A percentile compares a stretch with the other conserved stretches of the same genome.
Conservation (phyloP, 2,888 invertebrate genomes). For the Geophilus truncorum region DNA sequence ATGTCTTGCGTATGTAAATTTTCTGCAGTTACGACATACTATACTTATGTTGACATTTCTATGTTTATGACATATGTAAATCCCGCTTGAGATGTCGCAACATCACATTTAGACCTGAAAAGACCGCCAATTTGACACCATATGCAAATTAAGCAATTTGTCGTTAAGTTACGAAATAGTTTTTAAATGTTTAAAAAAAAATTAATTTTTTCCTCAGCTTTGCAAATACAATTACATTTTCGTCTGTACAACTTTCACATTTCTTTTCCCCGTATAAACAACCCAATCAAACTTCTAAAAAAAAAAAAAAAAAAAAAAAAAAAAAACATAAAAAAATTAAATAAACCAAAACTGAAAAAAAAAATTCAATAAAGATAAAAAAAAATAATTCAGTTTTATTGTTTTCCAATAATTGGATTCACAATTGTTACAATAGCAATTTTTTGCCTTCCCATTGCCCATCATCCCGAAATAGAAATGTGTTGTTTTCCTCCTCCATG, state of each 20-base stretch:
- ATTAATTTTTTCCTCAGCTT: too few species aligned
- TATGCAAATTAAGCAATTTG: too few species aligned
- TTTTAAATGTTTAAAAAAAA: too few species aligned
- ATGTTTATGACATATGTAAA: too few species aligned
- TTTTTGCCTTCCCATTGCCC: background rate
- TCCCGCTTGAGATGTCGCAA: too few species aligned
- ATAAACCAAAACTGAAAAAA: background rate
- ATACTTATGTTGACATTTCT: too few species aligned
- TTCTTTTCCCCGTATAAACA: background rate
- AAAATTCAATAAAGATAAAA: background rate
- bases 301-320: background rate
- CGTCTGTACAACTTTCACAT: background rate
- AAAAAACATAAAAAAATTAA: background rate
- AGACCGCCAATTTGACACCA: too few species aligned
- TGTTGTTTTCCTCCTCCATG: background rate
- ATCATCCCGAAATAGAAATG: background rate
- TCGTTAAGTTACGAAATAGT: too few species aligned
- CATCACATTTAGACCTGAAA: too few species aligned
- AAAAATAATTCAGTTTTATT: background rate
- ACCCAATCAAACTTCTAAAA: background rate
- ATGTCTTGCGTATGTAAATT: too few species aligned
- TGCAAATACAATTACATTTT: background rate
- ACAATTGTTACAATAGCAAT: background rate
- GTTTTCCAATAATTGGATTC: constrained; percentile 15
- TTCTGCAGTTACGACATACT: too few species aligned